Conservation (phyloP, 2,888 invertebrate species). For the Nomada flava region DNA sequence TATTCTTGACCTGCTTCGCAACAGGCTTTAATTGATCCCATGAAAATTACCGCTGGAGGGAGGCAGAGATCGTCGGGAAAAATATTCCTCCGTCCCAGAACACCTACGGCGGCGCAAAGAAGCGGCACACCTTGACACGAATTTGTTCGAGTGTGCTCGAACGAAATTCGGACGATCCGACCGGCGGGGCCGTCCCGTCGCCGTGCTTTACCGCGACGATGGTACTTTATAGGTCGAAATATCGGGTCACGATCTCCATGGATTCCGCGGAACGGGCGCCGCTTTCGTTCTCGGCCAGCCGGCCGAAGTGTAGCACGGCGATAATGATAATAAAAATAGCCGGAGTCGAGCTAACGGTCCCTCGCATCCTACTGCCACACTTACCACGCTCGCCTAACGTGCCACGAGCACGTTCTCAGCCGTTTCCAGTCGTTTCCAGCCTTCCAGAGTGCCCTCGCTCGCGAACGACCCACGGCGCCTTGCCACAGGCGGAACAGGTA, state of each 20-base stretch:
- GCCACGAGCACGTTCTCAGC: conserved; percentile 55
- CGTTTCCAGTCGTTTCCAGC: conserved; percentile 40
- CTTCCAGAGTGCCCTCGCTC: conserved; percentile 19
- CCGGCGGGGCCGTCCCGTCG: background rate
- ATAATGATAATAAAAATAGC: conserved; percentile 79
- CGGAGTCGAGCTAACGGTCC: conserved; percentile 81
- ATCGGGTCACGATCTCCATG: conserved; percentile 1
- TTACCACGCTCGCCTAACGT: conserved; percentile 75
- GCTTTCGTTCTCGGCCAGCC: conserved; percentile 59
- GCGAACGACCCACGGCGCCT: conserved; percentile 22
- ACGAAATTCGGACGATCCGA: conserved; percentile 11
- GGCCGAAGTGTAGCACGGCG: conserved; percentile 64
- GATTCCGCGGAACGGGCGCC: background rate
- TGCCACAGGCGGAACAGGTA: conserved; percentile 46
- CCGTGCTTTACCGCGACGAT: background rate
- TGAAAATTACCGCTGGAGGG: too few species aligned
- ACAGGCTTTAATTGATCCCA: too few species aligned
- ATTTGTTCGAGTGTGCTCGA: conserved; percentile 13
- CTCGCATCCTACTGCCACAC: conserved; percentile 84
- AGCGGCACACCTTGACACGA: conserved; percentile 29
- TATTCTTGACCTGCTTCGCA: too few species aligned
- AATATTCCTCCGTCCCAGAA: background rate
- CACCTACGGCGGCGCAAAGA: background rate
- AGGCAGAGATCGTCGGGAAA: background rate
- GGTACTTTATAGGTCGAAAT: conserved; percentile 49